These are phyloP conservation scores for Drosophila antonietae DNA, from an alignment of 2,888 invertebrate genomes.

Conservation along the genomic window DNA sequence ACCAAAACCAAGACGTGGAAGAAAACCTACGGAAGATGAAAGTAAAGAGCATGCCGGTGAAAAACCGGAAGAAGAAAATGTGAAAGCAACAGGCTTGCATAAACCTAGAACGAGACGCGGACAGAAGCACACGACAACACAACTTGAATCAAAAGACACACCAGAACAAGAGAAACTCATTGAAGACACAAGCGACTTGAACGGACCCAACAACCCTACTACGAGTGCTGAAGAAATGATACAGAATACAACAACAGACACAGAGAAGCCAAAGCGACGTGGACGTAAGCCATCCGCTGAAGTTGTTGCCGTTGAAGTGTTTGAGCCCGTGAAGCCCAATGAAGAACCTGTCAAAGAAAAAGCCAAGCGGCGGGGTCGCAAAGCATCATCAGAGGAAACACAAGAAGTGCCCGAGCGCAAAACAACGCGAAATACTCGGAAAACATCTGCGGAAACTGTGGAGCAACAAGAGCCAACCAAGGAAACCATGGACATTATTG, in stretches of 20 bases:
- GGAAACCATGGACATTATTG: constrained; percentile 8
- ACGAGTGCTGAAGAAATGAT: not conserved
- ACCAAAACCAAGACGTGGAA: constrained; percentile 17
- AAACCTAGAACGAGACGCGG: constrained; percentile 9
- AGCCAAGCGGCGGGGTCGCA: constrained; percentile 31
- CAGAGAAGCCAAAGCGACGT: constrained; percentile 32
- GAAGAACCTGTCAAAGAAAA: constrained; percentile 16
- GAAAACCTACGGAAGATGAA: constrained; percentile 26
- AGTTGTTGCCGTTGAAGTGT: constrained; percentile 2
- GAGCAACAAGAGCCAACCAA: constrained; percentile 2
- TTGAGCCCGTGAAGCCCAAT: not conserved
- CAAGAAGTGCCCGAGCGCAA: constrained; percentile 17
- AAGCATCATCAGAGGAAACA: constrained; percentile 33
- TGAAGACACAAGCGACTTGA: not conserved
- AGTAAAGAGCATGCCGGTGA: not conserved
- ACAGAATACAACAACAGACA: not conserved
- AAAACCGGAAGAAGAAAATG: not conserved
- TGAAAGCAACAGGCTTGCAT: not conserved
- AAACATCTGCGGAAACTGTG: constrained; percentile 44
- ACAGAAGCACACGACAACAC: not conserved
- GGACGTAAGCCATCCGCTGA: constrained; percentile 37
- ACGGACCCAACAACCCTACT: constrained; percentile 10
- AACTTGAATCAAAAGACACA: not conserved
- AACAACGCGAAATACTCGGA: constrained; percentile 32
- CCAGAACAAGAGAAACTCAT: not conserved